phyloP scores from a whole-genome alignment of 2,113 vertebrate species.

The Brienomyrus brachyistius region DNA sequence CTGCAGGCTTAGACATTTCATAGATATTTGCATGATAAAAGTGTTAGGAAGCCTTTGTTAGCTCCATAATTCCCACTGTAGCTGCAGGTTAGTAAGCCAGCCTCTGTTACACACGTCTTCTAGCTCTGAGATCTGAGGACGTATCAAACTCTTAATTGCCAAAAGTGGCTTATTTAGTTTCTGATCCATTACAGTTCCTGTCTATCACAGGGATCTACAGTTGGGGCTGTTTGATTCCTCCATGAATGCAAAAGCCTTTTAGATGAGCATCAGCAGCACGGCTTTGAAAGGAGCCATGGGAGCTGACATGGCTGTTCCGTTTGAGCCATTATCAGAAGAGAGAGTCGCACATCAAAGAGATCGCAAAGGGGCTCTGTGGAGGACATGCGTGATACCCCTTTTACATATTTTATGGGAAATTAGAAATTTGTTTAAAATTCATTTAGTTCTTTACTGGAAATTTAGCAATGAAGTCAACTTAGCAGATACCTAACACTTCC shows the following conservation, averaged over 20 bases:
- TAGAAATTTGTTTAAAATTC: slow-evolving; percentile 11
- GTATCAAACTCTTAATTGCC: neutral
- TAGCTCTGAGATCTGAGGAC: neutral
- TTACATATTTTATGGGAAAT: neutral
- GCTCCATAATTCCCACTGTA: neutral
- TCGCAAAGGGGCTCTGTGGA: neutral
- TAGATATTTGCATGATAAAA: neutral
- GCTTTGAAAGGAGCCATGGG: neutral
- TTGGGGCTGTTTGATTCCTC: neutral
- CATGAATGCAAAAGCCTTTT: neutral
- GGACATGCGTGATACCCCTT: neutral
- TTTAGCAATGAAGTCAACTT: slow-evolving; percentile 52
- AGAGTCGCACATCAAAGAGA: neutral
- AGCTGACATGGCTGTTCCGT: neutral
- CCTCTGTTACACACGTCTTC: neutral
- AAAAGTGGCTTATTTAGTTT: neutral
- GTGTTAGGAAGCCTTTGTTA: neutral
- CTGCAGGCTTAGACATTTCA: neutral
- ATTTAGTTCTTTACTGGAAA: slow-evolving; percentile 57
- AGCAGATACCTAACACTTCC: slow-evolving; percentile 34
- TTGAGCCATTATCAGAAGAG: slow-evolving; percentile 2
- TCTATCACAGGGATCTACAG: neutral
- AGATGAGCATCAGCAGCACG: neutral
- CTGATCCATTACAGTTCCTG: slow-evolving; percentile 3
- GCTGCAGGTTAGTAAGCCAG: neutral